These are phyloP conservation scores for Trichosurus vulpecula DNA, from an alignment of 2,797 vertebrate genomes.

Conservation along the genomic window DNA sequence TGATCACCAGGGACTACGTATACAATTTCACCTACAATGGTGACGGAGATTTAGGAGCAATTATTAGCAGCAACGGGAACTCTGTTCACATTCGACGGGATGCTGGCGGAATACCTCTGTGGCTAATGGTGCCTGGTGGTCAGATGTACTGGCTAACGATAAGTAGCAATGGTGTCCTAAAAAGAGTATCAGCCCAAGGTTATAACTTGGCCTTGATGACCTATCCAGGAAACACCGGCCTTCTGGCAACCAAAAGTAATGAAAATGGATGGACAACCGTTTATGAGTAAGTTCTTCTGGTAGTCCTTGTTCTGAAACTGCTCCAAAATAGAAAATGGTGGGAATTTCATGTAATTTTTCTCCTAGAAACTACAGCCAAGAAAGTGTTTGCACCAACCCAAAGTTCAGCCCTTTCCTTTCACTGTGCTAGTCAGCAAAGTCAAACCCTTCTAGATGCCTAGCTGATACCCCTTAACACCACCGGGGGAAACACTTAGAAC, in stretches of 20 bases:
- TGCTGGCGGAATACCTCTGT: conserved; percentile 93
- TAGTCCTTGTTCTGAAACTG: conserved; percentile 52
- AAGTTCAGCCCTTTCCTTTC: conserved; percentile 43
- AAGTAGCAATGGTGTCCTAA: conserved; percentile 95
- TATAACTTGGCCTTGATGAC: conserved; percentile 96
- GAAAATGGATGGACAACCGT: conserved; percentile 98
- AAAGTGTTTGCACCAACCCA: conserved; percentile 53
- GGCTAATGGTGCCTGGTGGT: conserved; percentile 93
- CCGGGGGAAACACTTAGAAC: conserved; percentile 15
- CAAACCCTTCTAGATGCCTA: not conserved
- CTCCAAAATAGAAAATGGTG: conserved; percentile 37
- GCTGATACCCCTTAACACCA: not conserved
- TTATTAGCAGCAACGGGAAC: conserved; percentile 89
- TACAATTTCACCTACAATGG: conserved; percentile 94
- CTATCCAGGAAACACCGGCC: conserved; percentile 94
- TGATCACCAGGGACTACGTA: conserved; percentile 94
- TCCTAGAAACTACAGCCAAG: conserved; percentile 56
- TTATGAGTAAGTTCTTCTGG: conserved; percentile 91
- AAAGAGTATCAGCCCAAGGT: conserved; percentile 95
- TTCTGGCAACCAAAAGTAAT: conserved; percentile 95
- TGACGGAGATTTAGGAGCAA: conserved; percentile 89
- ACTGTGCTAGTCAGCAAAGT: not conserved
- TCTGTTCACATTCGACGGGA: conserved; percentile 93
- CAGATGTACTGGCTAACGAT: conserved; percentile 97
- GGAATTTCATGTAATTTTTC: conserved; percentile 53